Evolutionary conservation across 2,888 invertebrate genomes (phyloP), one percentile per base, ranked within the genome.

Genomic region (Galeopsomyia nigrocyanea): DNA sequence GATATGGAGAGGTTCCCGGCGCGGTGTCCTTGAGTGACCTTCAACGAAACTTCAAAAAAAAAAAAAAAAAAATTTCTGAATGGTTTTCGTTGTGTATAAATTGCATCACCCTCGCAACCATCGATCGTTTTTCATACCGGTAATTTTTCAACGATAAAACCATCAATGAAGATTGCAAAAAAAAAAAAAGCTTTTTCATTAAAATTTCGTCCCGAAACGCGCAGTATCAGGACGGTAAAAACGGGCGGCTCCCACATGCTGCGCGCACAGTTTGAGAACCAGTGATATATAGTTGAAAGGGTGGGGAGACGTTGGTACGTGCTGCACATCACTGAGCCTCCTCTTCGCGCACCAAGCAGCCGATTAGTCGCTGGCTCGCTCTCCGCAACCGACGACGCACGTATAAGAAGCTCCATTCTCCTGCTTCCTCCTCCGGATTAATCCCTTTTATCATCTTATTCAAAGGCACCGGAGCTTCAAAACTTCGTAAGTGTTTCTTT

Each of bases 321-420:
- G 72, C 75, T 2, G 3, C 5, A 26, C 26, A n/a, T n/a, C n/a
- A n/a, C n/a, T n/a, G n/a, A n/a, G n/a, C n/a, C n/a, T n/a, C n/a
- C n/a, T n/a, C n/a, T n/a, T n/a, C n/a, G n/a, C n/a, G n/a, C n/a
- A n/a, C n/a, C n/a, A n/a, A n/a, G 10, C 19, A 13, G 39, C 49
- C n/a, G 67, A 66, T 71, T 77, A 78, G 77, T 78, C 74, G 74
- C 70, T 74, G 74, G 69, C 66, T 74, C 63, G 76, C 75, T 65
- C 64, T 68, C 56, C 21, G 19, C 39, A 3, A 58, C 53, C 67
- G 67, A 58, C 73, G 75, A 74, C 63, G n/a, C 56, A 57, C 68
- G 69, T 70, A 66, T n/a, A n/a, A n/a, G n/a, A n/a, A n/a, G n/a
- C n/a, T n/a, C 58, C 55, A 47, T n/a, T 22, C 14, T 19, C 58